These are phyloP conservation scores for Limnephilus marmoratus DNA, from an alignment of 2,888 invertebrate species.

Conservation along the genomic window DNA sequence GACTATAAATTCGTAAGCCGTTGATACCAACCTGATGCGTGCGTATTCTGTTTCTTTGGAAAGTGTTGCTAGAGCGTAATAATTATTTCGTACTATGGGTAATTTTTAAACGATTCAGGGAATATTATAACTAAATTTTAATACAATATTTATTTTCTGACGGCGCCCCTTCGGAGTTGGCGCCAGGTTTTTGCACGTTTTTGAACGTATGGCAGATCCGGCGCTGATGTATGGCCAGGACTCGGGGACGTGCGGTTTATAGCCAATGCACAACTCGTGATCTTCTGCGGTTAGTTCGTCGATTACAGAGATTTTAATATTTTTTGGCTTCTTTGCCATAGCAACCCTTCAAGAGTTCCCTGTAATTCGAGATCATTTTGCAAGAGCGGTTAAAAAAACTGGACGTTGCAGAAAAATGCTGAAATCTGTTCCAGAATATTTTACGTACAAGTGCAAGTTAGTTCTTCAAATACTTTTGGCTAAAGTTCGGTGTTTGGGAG, in stretches of 20 bases:
- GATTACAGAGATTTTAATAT: slow-evolving; percentile 21
- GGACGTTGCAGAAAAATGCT: neutral
- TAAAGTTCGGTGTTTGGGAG: too few species aligned
- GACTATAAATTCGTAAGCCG: too few species aligned
- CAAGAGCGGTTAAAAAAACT: neutral
- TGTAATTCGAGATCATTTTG: slow-evolving; percentile 5
- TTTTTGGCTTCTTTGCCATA: slow-evolving; percentile 19
- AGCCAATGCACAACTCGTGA: slow-evolving; percentile 15
- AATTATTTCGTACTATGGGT: too few species aligned
- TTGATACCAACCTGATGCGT: too few species aligned
- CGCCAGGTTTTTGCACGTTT: too few species aligned
- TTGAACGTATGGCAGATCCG: too few species aligned
- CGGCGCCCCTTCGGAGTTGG: too few species aligned
- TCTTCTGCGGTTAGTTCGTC: slow-evolving; percentile 13
- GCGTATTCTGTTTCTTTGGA: too few species aligned
- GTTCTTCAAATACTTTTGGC: neutral
- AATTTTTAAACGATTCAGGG: too few species aligned
- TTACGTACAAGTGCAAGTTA: neutral
- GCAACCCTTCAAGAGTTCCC: neutral
- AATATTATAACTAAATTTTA: too few species aligned
- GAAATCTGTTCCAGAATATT: neutral
- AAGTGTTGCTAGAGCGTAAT: too few species aligned
- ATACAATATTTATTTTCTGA: too few species aligned
- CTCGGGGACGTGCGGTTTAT: slow-evolving; percentile 16
- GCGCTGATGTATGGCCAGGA: neutral